These are phyloP conservation scores for Polymixis flavicincta DNA, from an alignment of 2,888 invertebrate species.

Conservation along the genomic window DNA sequence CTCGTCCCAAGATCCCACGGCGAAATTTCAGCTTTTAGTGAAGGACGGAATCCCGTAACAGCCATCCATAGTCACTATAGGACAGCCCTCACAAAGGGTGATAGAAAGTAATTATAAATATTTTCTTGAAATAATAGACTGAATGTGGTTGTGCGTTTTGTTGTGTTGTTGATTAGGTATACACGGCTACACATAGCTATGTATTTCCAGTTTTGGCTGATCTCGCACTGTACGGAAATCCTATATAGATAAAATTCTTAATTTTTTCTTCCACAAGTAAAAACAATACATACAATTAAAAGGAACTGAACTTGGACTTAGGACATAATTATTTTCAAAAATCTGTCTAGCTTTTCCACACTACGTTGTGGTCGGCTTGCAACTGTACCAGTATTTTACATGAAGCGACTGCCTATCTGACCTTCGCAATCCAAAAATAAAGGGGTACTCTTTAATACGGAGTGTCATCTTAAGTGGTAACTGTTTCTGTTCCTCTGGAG, in stretches of 20 bases:
- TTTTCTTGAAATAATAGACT: background rate
- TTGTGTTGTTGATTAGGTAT: background rate
- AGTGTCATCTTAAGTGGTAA: background rate
- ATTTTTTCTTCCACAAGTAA: too few relatives aligned
- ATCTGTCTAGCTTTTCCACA: background rate
- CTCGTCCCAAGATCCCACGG: background rate
- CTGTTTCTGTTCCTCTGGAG: background rate
- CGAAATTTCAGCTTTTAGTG: background rate
- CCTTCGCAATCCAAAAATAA: background rate
- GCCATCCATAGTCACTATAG: background rate
- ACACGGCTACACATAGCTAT: too few relatives aligned
- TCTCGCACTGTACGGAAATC: too few relatives aligned
- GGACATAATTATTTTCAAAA: too few relatives aligned
- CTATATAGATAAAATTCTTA: too few relatives aligned
- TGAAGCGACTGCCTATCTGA: background rate
- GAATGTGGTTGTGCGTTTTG: background rate
- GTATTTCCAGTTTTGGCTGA: too few relatives aligned
- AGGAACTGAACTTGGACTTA: too few relatives aligned
- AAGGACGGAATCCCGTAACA: background rate
- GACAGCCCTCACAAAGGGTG: background rate
- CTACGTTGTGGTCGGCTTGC: background rate
- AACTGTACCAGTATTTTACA: background rate
- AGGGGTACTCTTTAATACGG: background rate
- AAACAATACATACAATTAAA: too few relatives aligned
- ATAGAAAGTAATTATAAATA: background rate